These are phyloP conservation scores for Agelastica alni DNA, from an alignment of 2,888 invertebrate species.

Conservation along the genomic window DNA sequence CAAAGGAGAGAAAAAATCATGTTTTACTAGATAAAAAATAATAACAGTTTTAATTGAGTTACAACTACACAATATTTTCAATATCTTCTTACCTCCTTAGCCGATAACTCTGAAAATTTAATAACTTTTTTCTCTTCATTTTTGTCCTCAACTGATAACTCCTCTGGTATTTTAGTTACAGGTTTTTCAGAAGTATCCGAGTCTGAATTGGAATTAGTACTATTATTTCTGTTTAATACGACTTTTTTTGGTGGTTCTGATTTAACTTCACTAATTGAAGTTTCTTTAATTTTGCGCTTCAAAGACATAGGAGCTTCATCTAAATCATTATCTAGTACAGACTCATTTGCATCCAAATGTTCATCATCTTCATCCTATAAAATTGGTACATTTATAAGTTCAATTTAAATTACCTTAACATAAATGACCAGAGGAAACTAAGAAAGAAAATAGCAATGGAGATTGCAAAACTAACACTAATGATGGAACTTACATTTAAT, in stretches of 20 bases:
- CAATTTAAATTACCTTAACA: too few relatives aligned
- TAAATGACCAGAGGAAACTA: too few relatives aligned
- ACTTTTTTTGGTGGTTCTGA: constrained; percentile 63
- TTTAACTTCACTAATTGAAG: constrained; percentile 39
- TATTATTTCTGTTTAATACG: constrained; percentile 62
- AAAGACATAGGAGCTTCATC: constrained; percentile 42
- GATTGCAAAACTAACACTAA: too few relatives aligned
- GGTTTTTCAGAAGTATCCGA: constrained; percentile 4
- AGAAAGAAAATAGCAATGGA: too few relatives aligned
- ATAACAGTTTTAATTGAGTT: too few relatives aligned
- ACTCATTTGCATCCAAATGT: constrained; percentile 49
- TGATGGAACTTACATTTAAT: constrained; percentile 60
- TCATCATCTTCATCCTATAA: constrained; percentile 52
- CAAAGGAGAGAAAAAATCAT: too few relatives aligned
- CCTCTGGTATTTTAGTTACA: constrained; percentile 39
- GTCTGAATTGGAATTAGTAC: constrained; percentile 20
- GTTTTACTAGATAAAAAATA: too few relatives aligned
- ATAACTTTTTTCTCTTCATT: constrained; percentile 59
- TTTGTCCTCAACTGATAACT: constrained; percentile 40
- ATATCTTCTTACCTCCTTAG: constrained; percentile 60
- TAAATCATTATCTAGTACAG: constrained; percentile 49
- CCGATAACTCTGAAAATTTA: constrained; percentile 63
- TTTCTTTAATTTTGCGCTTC: constrained; percentile 46
- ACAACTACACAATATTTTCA: too few relatives aligned
- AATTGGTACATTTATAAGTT: too few relatives aligned